Conservation (phyloP, 2,888 invertebrate genomes). For the Lithophane semibrunnea region DNA sequence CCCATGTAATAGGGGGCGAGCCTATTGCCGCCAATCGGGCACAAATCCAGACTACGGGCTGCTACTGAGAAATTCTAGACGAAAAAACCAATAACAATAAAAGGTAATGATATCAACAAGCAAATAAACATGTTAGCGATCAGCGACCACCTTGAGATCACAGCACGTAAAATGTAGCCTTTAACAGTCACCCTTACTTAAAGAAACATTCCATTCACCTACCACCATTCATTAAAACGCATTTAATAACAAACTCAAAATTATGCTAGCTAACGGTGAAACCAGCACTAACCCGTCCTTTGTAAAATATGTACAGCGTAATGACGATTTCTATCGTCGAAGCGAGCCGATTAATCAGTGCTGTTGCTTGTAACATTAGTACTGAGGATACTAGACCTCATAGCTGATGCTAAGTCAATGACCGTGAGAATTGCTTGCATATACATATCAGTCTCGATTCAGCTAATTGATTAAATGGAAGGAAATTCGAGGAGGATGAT, state of each 20-base stretch:
- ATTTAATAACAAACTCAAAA: constrained; percentile 49
- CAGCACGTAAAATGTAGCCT: neutral
- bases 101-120: no score
- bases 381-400: constrained; percentile 40
- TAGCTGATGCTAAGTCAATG: constrained; percentile 38
- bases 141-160: neutral
- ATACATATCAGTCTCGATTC: constrained; percentile 40
- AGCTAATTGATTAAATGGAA: constrained; percentile 13
- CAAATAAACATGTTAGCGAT: neutral
- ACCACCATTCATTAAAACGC: constrained; percentile 32
- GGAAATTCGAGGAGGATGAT: neutral
- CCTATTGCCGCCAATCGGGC: no score
- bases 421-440: constrained; percentile 51
- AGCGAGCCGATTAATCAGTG: constrained; percentile 63
- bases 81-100: no score
- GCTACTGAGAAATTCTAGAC: no score
- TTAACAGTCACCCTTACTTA: neutral
- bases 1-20: no score
- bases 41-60: no score
- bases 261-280: constrained; percentile 65
- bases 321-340: constrained; percentile 69
- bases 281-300: constrained; percentile 49
- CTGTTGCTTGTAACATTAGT: constrained; percentile 52
- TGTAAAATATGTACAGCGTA: constrained; percentile 67
- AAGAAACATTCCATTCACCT: constrained; percentile 17